Evolutionary conservation across 64 coral and sea anemone genomes (phyloP), one percentile per base, ranked within the genome.

Genomic region (Trachythela sp.): DNA sequence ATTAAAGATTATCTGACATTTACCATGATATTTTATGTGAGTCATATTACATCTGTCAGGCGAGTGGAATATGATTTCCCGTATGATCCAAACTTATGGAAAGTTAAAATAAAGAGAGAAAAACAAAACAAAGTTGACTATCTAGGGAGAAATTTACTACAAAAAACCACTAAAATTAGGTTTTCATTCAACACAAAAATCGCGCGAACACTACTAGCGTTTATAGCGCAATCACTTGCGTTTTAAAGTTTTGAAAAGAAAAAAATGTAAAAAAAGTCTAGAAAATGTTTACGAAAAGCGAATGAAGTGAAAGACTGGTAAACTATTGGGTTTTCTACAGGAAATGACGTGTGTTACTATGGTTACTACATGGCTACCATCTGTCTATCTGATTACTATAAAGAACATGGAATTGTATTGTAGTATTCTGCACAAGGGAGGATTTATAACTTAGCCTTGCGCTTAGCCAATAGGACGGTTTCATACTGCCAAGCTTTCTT

Each of bases 31-130:
- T n/a, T n/a, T n/a, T n/a, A n/a, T n/a, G n/a, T n/a, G n/a, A 27
- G 56, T 45, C 42, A 45, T 11, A 6, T 45, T 45, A 26, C 3
- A n/a, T 26, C 56, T 64, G 56, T 52, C 49, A 52, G 49, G 22
- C 49, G 49, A 52, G 1, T 64, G 56, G 56, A 64, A 64, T n/a
- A 64, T n/a, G 20, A 64, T 64, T 52, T 52, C 56, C 56, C 56
- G 56, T 64, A 64, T 64, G 56, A 64, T 64, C 56, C 56, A 64
- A 64, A 64, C 56, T 64, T 64, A 64, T 64, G 56, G 56, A 64
- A 64, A 64, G 1, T 64, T n/a, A 64, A 24, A 64, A n/a, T 18
- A 64, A 64, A 13, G n/a, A n/a, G n/a, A n/a, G n/a, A 64, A 64
- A 20, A 26, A n/a, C 26, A 24, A 20, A 6, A 64, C 1, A 7